Evolutionary conservation across 2,888 invertebrate species (phyloP).

Genomic region (Tetragnatha montana): DNA sequence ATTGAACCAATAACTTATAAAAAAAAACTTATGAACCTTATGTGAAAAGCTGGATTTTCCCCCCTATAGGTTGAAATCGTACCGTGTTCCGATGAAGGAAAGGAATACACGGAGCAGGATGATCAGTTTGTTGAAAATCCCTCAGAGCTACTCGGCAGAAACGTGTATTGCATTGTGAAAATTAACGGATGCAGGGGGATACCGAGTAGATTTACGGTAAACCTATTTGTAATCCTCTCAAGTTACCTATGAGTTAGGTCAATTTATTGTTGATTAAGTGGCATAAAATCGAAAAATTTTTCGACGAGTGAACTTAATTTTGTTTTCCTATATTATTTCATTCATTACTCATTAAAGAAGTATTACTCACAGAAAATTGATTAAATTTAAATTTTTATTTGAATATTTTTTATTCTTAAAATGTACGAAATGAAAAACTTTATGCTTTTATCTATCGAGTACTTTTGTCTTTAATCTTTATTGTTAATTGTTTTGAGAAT

Average conservation of each 20-base stretch:
- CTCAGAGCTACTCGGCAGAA: conserved; percentile 77
- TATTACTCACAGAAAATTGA: too few relatives aligned
- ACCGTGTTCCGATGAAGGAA: conserved; percentile 78
- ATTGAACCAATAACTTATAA: neutral
- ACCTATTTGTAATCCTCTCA: conserved; percentile 63
- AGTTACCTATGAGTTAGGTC: too few relatives aligned
- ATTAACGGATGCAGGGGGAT: conserved; percentile 78
- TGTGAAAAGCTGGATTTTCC: conserved; percentile 50
- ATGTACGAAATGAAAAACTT: too few relatives aligned
- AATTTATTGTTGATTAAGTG: too few relatives aligned
- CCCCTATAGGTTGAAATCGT: conserved; percentile 77
- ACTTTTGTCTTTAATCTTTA: too few relatives aligned
- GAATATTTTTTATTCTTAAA: too few relatives aligned
- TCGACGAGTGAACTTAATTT: neutral
- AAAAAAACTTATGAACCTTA: neutral
- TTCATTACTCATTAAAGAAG: neutral
- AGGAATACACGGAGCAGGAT: conserved; percentile 78
- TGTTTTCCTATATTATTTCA: neutral
- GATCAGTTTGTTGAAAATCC: conserved; percentile 78
- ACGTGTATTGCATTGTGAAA: conserved; percentile 78
- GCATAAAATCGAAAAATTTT: too few relatives aligned
- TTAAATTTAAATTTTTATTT: too few relatives aligned
- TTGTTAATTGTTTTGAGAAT: too few relatives aligned
- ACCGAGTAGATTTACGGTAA: conserved; percentile 78
- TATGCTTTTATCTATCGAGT: too few relatives aligned